Conservation (phyloP, 2,797 vertebrate genomes). For the Lates japonicus region DNA sequence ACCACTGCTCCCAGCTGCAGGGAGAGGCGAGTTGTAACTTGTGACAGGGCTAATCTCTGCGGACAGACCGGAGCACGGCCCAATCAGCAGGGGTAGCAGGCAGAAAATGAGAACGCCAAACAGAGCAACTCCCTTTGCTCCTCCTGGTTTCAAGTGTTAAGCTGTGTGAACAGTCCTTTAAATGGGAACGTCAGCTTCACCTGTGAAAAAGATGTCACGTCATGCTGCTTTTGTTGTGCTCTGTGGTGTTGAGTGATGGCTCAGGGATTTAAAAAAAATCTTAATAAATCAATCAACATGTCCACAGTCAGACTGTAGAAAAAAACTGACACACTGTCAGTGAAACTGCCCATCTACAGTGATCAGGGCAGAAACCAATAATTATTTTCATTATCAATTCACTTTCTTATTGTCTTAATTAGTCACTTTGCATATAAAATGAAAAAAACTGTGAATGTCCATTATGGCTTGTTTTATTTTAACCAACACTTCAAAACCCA, state of each 20-base stretch:
- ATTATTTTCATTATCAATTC: background rate
- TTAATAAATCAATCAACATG: background rate
- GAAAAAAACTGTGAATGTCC: background rate
- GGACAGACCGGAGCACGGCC: conserved; percentile 51
- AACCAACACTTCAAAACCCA: background rate
- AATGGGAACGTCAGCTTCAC: conserved; percentile 9
- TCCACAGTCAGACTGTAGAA: background rate
- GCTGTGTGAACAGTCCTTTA: background rate
- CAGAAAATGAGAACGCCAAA: conserved; percentile 69
- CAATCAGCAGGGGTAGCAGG: conserved; percentile 64
- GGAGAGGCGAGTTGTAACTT: conserved; percentile 61
- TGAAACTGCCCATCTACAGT: background rate
- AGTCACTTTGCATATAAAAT: background rate
- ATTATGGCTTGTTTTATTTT: background rate
- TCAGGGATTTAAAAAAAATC: background rate
- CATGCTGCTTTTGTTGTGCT: background rate
- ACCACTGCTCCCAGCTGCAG: conserved; percentile 27
- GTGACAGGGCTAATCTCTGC: conserved; percentile 62
- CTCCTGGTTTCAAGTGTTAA: conserved; percentile 22
- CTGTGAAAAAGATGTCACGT: conserved; percentile 5
- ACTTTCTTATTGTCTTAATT: background rate
- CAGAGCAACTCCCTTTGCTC: conserved; percentile 53
- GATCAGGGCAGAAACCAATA: background rate
- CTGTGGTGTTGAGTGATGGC: background rate
- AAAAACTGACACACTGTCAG: background rate